Evolutionary conservation across 2,888 invertebrate species (phyloP), one percentile per base, ranked within the genome.

Genomic region (Ophioninae sp.): DNA sequence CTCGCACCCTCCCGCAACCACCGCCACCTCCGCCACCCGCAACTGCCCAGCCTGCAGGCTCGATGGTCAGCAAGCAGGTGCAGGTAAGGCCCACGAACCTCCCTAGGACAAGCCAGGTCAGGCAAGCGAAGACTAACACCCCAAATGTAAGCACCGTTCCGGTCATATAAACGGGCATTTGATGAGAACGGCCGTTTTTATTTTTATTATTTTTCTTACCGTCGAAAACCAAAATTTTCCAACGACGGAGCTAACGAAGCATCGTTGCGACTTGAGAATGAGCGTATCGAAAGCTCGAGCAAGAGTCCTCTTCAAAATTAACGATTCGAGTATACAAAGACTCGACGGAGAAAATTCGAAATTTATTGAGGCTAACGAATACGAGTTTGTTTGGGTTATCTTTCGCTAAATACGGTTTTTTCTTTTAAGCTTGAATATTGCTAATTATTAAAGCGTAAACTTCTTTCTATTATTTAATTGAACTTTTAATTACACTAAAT

Each of bases 21-120:
- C 93, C 93, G 85, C 93, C 93, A 86, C 93, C 94, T 91, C 91
- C 91, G 83, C 93, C 94, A 89, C 93, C 93, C 85, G 92, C 93
- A 86, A 88, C 91, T 81, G 87, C 89, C 84, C 91, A 92, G 89
- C 93, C 93, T 88, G 91, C 90, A 82, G 90, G 91, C 86, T 92
- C 93, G 86, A 94, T 94, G 94, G 93, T 94, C 93, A 94, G 94
- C 93, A 95, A 95, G 94, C 94, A 94, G 93, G 94, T 95, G 93
- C 95, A 95, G 94, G 95, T 95, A 93, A 93, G 93, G 92, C 89
- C 91, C 88, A 92, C 92, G 90, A 93, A 93, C 91, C 92, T 93
- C 88, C 92, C 92, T 93, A 92, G 93, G 93, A 93, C 93, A 92
- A 92, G 93, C 92, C 93, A 92, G 92, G 90, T 92, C 92, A 93